phyloP scores from a whole-genome alignment of 1,140 invertebrate genomes.

The Halictus rubicundus region DNA sequence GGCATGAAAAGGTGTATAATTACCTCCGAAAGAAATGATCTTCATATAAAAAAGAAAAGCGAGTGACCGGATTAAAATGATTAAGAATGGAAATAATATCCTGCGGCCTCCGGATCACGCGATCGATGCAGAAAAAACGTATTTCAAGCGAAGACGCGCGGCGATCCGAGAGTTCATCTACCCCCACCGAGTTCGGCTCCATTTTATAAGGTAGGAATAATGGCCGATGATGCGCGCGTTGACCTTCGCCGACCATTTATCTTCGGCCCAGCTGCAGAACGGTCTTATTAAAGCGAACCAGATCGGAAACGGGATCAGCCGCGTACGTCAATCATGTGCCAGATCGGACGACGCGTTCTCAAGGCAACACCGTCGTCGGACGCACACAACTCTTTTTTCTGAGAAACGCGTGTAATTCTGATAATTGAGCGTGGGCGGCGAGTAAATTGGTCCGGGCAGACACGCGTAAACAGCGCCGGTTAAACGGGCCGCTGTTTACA shows the following conservation, averaged over 20 bases:
- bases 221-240: neutral
- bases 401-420: conserved; percentile 13
- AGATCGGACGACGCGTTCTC: conserved; percentile 7
- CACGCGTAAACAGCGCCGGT: neutral
- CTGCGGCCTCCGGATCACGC: too few relatives aligned
- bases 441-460: neutral
- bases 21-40: too few relatives aligned
- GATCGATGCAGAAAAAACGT: too few relatives aligned
- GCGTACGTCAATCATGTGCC: conserved; percentile 14
- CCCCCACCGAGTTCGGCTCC: neutral
- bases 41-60: too few relatives aligned
- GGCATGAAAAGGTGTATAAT: too few relatives aligned
- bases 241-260: neutral
- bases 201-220: conserved; percentile 4
- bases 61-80: too few relatives aligned
- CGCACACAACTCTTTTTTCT: neutral
- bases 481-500: neutral
- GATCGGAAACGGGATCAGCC: conserved; percentile 12
- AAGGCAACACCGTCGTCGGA: neutral
- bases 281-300: neutral
- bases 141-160: too few relatives aligned
- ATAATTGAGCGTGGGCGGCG: conserved; percentile 5
- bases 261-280: neutral
- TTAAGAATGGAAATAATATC: too few relatives aligned
- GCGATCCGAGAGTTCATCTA: too few relatives aligned